phyloP scores from a whole-genome alignment of 1,140 invertebrate genomes.

The Temnothorax longispinosus region DNA sequence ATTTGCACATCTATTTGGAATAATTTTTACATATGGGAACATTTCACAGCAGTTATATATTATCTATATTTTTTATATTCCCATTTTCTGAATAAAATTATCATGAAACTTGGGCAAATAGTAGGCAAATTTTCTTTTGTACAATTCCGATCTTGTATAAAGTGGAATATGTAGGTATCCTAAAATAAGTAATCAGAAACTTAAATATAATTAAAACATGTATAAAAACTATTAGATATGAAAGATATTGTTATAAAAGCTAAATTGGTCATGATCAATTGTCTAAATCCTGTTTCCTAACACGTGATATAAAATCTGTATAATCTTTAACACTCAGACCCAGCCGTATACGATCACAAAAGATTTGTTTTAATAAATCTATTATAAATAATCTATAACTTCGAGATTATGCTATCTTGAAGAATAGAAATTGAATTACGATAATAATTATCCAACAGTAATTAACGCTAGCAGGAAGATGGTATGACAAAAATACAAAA shows the following conservation, averaged over 20 bases:
- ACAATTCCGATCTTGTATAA: background rate
- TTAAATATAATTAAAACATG: constrained; percentile 17
- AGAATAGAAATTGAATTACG: background rate
- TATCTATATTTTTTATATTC: constrained; percentile 11
- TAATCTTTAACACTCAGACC: constrained; percentile 66
- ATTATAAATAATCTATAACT: constrained; percentile 64
- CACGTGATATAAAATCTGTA: constrained; percentile 55
- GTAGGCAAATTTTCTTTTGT: constrained; percentile 3
- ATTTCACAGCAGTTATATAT: background rate
- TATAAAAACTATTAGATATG: background rate
- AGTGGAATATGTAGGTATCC: background rate
- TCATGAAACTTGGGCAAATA: background rate
- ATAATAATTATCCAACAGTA: constrained; percentile 9
- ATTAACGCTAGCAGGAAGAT: constrained; percentile 24
- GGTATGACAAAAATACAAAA: background rate
- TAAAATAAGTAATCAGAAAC: constrained; percentile 15
- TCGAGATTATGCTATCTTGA: background rate
- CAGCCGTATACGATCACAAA: constrained; percentile 69
- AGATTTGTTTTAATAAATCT: constrained; percentile 10
- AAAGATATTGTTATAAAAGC: background rate
- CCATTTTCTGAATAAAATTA: constrained; percentile 32
- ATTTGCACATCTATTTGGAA: background rate
- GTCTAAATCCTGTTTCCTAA: constrained; percentile 17
- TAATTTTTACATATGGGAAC: constrained; percentile 5
- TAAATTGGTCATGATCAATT: constrained; percentile 32